Percentiles rank a stretch among this genome's conserved stretches.
Conservation (phyloP, 2,113 vertebrate species). For the Puntigrus tetrazona region DNA sequence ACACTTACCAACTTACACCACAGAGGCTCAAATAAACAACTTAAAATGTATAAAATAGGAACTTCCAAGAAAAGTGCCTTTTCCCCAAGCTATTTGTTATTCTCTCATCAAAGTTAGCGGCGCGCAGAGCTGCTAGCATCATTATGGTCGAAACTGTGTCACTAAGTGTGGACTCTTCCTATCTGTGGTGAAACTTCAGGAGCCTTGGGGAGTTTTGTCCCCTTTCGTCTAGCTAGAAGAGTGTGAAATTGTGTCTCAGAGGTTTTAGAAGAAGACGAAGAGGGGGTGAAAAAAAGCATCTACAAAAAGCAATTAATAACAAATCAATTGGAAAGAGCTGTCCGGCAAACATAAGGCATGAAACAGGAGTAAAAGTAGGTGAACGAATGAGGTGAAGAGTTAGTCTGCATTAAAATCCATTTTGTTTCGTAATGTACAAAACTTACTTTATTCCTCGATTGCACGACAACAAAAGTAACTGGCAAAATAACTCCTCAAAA, state of each 20-base stretch:
- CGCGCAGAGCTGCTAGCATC: background rate
- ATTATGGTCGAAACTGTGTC: conserved; percentile 1
- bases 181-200: background rate
- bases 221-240: background rate
- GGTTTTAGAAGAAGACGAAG: background rate
- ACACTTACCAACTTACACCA: background rate
- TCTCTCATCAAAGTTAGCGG: background rate
- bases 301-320: conserved; percentile 42
- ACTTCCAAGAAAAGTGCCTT: background rate
- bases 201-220: conserved; percentile 18
- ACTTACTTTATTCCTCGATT: background rate
- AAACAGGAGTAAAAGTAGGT: background rate
- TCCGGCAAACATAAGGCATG: background rate
- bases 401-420: conserved; percentile 6
- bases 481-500: background rate
- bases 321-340: conserved; percentile 1
- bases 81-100: background rate
- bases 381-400: background rate
- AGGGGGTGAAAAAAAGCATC: background rate
- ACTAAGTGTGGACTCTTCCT: background rate
- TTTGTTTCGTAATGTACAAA: background rate
- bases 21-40: background rate
- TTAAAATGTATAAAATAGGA: background rate
- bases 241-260: conserved; percentile 36
- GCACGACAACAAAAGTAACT: background rate